phyloP scores from a whole-genome alignment of 1,140 invertebrate species.

The Thaumatotibia leucotreta region DNA sequence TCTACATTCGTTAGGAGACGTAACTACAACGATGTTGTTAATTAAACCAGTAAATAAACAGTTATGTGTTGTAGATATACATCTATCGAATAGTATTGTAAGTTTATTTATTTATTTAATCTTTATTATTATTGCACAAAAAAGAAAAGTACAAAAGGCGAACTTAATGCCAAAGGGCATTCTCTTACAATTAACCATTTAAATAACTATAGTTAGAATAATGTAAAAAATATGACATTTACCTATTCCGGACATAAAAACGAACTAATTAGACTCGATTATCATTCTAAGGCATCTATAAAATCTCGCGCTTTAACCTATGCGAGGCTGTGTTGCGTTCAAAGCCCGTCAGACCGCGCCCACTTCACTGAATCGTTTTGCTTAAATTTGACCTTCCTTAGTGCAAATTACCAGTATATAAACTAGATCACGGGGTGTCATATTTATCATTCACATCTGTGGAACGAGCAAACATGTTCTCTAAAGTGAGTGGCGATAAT shows the following conservation, averaged over 20 bases:
- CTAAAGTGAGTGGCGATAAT: conserved; percentile 14
- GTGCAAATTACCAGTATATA: conserved; percentile 3
- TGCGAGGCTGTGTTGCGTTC: background rate
- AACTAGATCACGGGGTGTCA: conserved; percentile 4
- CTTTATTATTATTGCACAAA: too few relatives aligned
- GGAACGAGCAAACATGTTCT: conserved; percentile 20
- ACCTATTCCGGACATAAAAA: background rate
- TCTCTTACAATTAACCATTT: too few relatives aligned
- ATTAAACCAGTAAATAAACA: too few relatives aligned
- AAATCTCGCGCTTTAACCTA: background rate
- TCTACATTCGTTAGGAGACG: too few relatives aligned
- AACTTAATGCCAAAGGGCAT: too few relatives aligned
- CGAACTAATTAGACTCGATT: background rate
- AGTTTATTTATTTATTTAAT: too few relatives aligned
- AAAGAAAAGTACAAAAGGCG: too few relatives aligned
- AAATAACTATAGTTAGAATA: too few relatives aligned
- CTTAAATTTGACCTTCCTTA: background rate
- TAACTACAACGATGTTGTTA: too few relatives aligned
- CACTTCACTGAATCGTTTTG: background rate
- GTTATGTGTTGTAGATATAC: too few relatives aligned
- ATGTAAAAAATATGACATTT: too few relatives aligned
- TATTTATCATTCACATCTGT: conserved; percentile 18
- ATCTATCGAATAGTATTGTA: too few relatives aligned
- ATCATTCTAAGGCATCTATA: background rate
- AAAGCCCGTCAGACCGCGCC: background rate